Evolutionary conservation across 2,797 vertebrate species (phyloP).

Genomic region (Sternotherus odoratus): DNA sequence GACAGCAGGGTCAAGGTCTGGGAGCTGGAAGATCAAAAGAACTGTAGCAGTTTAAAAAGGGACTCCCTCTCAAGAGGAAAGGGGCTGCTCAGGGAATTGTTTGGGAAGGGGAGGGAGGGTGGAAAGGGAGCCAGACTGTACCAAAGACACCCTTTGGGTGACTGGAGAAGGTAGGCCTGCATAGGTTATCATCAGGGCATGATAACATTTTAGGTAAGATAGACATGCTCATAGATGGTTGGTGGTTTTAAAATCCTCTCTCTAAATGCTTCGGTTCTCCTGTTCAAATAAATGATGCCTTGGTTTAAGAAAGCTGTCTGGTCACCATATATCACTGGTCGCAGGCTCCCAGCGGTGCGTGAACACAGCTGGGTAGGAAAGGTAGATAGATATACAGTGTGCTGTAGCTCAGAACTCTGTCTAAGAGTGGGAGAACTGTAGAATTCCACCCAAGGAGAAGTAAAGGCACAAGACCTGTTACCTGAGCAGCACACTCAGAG

Average conservation of each 20-base stretch:
- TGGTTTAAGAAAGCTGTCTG: neutral
- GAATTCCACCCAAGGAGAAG: neutral
- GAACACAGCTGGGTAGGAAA: neutral
- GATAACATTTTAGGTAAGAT: too few species aligned
- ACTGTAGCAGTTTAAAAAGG: neutral
- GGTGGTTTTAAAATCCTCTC: neutral
- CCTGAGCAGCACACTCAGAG: neutral
- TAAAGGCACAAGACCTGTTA: neutral
- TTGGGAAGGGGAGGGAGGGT: too few species aligned
- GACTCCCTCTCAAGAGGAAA: neutral
- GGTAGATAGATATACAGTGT: neutral
- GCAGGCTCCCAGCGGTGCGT: neutral
- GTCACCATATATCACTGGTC: neutral
- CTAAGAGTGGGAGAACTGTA: neutral
- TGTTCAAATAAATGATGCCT: neutral
- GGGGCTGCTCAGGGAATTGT: neutral
- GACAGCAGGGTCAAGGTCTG: neutral
- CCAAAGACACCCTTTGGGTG: too few species aligned
- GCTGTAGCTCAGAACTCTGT: too few species aligned
- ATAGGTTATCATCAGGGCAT: too few species aligned
- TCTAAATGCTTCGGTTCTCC: neutral
- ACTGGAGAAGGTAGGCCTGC: too few species aligned
- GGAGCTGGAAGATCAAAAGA: neutral
- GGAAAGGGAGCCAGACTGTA: too few species aligned
- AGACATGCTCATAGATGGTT: neutral